phyloP scores from a whole-genome alignment of 2,797 vertebrate genomes.

The Intellagama lesueurii region DNA sequence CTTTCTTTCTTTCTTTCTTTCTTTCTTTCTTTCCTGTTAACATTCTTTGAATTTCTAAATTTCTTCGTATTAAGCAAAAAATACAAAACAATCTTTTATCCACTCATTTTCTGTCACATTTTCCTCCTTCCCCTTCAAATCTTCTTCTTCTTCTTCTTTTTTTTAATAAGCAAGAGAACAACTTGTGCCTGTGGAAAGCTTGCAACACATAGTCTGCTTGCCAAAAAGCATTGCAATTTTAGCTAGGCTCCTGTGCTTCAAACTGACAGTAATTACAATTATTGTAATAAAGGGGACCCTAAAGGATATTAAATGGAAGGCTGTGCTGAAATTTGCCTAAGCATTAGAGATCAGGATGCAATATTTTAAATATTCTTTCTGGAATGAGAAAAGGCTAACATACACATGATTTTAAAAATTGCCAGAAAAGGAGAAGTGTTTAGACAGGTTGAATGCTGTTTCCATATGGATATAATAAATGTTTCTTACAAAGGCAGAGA shows the following conservation, averaged over 20 bases:
- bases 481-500: background rate
- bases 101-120: background rate
- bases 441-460: constrained; percentile 16
- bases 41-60: background rate
- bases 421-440: background rate
- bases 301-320: constrained; percentile 54
- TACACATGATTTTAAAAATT: constrained; percentile 31
- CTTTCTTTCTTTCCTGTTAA: too few species aligned
- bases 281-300: constrained; percentile 43
- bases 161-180: constrained; percentile 31
- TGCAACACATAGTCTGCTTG: accelerated
- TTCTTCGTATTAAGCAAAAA: background rate
- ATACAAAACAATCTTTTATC: background rate
- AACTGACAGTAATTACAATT: constrained; percentile 61
- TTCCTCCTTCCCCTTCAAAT: background rate
- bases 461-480: constrained; percentile 26
- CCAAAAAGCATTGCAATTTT: constrained; percentile 15
- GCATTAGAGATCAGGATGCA: constrained; percentile 38
- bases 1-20: too few species aligned
- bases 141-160: background rate
- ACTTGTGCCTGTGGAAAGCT: background rate
- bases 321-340: constrained; percentile 48
- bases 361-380: constrained; percentile 30
- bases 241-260: constrained; percentile 44
- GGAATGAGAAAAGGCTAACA: constrained; percentile 17